phyloP scores from a whole-genome alignment of 1,140 invertebrate species.

The Drosophila pseudoobscura region DNA sequence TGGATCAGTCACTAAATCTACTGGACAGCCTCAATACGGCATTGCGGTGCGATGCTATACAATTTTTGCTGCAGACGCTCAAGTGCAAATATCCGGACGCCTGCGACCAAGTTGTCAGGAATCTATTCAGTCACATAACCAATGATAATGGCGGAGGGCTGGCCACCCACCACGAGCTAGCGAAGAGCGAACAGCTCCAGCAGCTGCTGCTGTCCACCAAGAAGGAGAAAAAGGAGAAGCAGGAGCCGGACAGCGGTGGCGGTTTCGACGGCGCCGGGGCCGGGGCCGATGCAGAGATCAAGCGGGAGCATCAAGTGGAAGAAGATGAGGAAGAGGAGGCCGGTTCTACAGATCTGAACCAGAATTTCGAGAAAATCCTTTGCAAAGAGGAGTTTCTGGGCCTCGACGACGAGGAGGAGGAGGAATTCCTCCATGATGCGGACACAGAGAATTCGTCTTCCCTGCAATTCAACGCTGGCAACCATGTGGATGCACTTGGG shows the following conservation, averaged over 20 bases:
- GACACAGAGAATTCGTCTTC: constrained; percentile 76
- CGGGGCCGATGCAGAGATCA: constrained; percentile 48
- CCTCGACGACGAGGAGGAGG: constrained; percentile 73
- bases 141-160: constrained; percentile 55
- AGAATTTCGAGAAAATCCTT: constrained; percentile 82
- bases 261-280: background rate
- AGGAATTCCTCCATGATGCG: constrained; percentile 62
- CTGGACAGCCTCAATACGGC: constrained; percentile 69
- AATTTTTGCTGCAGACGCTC: constrained; percentile 75
- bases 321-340: constrained; percentile 49
- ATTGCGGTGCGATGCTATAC: constrained; percentile 79
- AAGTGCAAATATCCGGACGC: constrained; percentile 80
- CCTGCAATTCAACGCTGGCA: constrained; percentile 53
- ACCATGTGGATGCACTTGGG: constrained; percentile 50
- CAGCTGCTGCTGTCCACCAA: constrained; percentile 53
- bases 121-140: constrained; percentile 68
- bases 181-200: constrained; percentile 64
- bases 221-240: constrained; percentile 65
- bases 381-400: constrained; percentile 81
- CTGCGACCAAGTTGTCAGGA: constrained; percentile 79
- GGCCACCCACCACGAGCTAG: constrained; percentile 51
- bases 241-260: constrained; percentile 37
- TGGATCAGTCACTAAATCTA: constrained; percentile 78
- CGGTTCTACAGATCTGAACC: constrained; percentile 77
- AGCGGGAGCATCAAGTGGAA: constrained; percentile 47